These are phyloP conservation scores for Belonocnema kinseyi DNA, from an alignment of 1,140 invertebrate genomes.

Conservation along the genomic window DNA sequence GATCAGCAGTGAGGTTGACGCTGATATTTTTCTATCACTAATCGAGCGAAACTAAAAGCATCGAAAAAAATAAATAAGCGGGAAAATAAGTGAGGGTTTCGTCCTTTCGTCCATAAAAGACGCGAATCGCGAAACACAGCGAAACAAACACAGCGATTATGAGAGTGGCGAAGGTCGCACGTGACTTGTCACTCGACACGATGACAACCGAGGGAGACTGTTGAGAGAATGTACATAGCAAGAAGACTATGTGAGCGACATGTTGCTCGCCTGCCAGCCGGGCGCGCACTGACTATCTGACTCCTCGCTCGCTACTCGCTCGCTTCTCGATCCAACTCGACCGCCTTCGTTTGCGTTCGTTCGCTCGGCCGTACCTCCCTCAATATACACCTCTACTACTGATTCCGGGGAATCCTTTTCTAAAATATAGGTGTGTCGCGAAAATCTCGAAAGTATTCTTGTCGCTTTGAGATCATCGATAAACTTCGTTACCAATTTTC, in stretches of 20 bases:
- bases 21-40: no score
- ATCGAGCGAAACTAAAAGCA: neutral
- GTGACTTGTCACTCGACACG: conserved; percentile 49
- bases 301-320: conserved; percentile 17
- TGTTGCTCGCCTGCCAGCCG: conserved; percentile 72
- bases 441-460: no score
- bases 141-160: neutral
- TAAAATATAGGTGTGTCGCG: no score
- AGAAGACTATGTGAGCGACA: conserved; percentile 61
- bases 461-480: no score
- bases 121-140: neutral
- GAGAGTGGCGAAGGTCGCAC: conserved; percentile 33
- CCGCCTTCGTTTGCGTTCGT: conserved; percentile 3
- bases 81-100: neutral
- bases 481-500: no score
- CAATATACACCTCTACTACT: neutral
- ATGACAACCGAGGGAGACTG: conserved; percentile 36
- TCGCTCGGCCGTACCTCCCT: neutral
- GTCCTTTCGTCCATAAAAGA: neutral
- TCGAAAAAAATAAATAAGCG: neutral
- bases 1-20: conserved; percentile 25
- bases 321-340: conserved; percentile 38
- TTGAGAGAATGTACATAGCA: conserved; percentile 54
- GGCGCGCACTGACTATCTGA: conserved; percentile 70
- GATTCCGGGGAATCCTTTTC: no score